phyloP scores from a whole-genome alignment of 53 echinoderm and acorn worm genomes.

The Apostichopus leukothele region DNA sequence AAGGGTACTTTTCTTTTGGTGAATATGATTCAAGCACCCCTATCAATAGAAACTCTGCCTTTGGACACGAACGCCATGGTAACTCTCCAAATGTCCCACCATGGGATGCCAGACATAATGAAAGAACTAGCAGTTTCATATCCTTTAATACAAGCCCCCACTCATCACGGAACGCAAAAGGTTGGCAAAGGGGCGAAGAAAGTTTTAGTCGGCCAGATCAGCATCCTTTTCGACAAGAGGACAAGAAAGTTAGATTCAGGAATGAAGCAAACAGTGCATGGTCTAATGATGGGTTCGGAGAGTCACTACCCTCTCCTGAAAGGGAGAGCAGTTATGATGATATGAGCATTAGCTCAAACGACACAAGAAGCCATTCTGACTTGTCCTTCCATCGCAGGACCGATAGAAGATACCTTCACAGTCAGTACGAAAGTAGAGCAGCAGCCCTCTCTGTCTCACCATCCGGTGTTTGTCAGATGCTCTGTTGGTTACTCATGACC shows the following conservation, averaged over 20 bases:
- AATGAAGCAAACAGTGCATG: background rate
- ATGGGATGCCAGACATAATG: background rate
- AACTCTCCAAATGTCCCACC: background rate
- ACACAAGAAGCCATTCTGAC: background rate
- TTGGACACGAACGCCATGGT: background rate
- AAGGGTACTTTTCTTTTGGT: conserved; percentile 18
- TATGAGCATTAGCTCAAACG: background rate
- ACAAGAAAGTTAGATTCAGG: background rate
- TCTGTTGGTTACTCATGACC: conserved; percentile 23
- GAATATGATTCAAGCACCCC: background rate
- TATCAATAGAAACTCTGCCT: background rate
- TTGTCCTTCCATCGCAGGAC: background rate
- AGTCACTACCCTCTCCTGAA: background rate
- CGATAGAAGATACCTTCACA: conserved; percentile 1
- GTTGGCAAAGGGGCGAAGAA: background rate
- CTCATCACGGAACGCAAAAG: background rate
- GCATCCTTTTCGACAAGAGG: background rate
- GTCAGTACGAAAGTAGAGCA: background rate
- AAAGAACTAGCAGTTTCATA: conserved; percentile 32
- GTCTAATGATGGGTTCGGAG: background rate
- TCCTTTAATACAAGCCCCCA: background rate
- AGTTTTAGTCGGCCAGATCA: background rate
- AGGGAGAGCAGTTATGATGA: background rate
- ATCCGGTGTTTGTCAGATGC: background rate
- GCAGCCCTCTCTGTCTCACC: background rate